Percentiles rank a stretch among this genome's conserved stretches.
Conservation (phyloP, 1,140 invertebrate species). For the Drosophila ironensis region DNA sequence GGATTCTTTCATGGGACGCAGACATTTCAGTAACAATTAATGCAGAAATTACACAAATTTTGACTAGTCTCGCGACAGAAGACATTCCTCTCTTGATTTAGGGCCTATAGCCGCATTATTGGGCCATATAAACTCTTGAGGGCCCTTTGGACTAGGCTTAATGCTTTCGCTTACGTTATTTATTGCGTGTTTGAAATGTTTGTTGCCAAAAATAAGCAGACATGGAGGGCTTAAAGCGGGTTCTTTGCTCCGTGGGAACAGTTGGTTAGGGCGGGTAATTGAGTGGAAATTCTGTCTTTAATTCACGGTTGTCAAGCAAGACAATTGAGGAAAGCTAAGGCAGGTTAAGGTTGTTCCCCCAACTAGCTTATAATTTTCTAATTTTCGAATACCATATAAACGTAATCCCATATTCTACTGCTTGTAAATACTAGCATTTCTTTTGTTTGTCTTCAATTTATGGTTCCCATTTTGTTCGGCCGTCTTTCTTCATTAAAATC, state of each 20-base stretch:
- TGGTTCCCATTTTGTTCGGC: constrained; percentile 6
- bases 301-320: constrained; percentile 17
- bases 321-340: constrained; percentile 13
- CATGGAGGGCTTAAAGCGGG: constrained; percentile 13
- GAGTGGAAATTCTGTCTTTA: constrained; percentile 35
- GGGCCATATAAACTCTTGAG: constrained; percentile 23
- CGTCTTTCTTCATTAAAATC: constrained; percentile 10
- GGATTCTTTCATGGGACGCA: not conserved
- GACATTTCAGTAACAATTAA: constrained; percentile 71
- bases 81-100: constrained; percentile 9
- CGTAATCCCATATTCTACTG: no score
- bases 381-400: no score
- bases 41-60: constrained; percentile 77
- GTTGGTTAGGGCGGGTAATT: constrained; percentile 27
- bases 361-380: not conserved
- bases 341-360: not conserved
- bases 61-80: constrained; percentile 30
- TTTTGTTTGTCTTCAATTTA: not conserved
- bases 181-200: constrained; percentile 71
- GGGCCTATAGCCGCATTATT: constrained; percentile 15
- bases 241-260: no score
- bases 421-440: constrained; percentile 20
- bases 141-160: constrained; percentile 16
- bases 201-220: constrained; percentile 68
- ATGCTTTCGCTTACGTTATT: constrained; percentile 45